Evolutionary conservation across 2,888 invertebrate genomes (phyloP).

Genomic region (Lamproptera curius): DNA sequence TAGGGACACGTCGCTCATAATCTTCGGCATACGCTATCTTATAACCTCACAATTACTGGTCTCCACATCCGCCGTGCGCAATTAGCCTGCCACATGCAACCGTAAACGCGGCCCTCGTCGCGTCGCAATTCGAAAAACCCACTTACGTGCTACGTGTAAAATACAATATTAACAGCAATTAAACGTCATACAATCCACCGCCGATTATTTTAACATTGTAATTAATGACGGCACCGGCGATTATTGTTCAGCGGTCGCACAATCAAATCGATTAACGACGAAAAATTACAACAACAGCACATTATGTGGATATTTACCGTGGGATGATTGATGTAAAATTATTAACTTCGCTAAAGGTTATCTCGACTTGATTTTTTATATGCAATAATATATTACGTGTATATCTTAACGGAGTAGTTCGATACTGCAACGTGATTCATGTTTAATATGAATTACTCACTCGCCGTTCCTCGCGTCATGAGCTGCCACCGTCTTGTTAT

Average conservation of each 20-base stretch:
- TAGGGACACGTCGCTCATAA: conserved; percentile 25
- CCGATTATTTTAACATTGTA: conserved; percentile 58
- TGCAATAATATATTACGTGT: too few species aligned
- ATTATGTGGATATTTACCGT: conserved; percentile 1
- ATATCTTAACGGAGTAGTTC: too few species aligned
- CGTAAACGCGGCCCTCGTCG: conserved; percentile 68
- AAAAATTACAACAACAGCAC: conserved; percentile 1
- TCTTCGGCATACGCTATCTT: conserved; percentile 53
- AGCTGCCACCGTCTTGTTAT: conserved; percentile 57
- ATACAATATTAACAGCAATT: conserved; percentile 69
- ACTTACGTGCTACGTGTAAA: conserved; percentile 67
- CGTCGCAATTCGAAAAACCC: conserved; percentile 64
- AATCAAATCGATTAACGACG: conserved; percentile 39
- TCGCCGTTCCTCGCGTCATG: conserved; percentile 33
- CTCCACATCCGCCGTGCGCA: conserved; percentile 65
- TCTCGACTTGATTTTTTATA: too few species aligned
- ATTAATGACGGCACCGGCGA: conserved; percentile 53
- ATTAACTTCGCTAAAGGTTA: not conserved
- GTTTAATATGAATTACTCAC: conserved; percentile 20
- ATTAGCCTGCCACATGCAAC: conserved; percentile 71
- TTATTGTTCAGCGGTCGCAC: conserved; percentile 38
- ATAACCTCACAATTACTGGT: conserved; percentile 66
- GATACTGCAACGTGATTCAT: too few species aligned
- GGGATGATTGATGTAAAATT: not conserved
- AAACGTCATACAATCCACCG: conserved; percentile 56